Conservation (phyloP, 2,888 invertebrate species). For the Agrochola macilenta region DNA sequence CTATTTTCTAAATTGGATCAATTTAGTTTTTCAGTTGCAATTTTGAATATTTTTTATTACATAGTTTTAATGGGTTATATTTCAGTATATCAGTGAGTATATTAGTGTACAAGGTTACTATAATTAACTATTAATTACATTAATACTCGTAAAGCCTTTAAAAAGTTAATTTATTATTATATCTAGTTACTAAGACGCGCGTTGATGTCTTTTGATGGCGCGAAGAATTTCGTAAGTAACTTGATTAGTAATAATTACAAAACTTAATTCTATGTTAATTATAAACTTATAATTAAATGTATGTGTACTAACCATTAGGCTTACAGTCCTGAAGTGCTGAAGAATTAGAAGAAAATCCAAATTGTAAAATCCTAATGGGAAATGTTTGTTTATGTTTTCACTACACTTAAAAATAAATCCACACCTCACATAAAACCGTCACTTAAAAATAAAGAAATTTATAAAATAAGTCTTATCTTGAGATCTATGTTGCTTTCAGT, state of each 20-base stretch:
- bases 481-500: slow-evolving; percentile 90
- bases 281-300: slow-evolving; percentile 40
- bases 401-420: slow-evolving; percentile 87
- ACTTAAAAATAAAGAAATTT: slow-evolving; percentile 82
- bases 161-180: slow-evolving; percentile 30
- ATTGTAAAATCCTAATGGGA: slow-evolving; percentile 80
- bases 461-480: slow-evolving; percentile 89
- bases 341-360: slow-evolving; percentile 78
- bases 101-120: slow-evolving; percentile 1
- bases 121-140: slow-evolving; percentile 13
- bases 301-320: slow-evolving; percentile 80
- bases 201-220: slow-evolving; percentile 87
- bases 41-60: neutral
- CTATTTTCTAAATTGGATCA: neutral
- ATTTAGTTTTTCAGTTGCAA: neutral
- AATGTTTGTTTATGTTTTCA: slow-evolving; percentile 80
- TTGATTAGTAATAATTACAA: slow-evolving; percentile 46
- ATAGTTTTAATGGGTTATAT: neutral
- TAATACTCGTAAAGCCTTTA: slow-evolving; percentile 15
- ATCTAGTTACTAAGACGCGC: slow-evolving; percentile 73
- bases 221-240: slow-evolving; percentile 64
- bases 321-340: slow-evolving; percentile 76
- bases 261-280: slow-evolving; percentile 39
- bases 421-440: slow-evolving; percentile 85
- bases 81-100: slow-evolving; percentile 3